A percentile compares a stretch with the other conserved stretches of the same genome.
phyloP scores from a whole-genome alignment of 2,888 invertebrate genomes.

The Acheta domesticus region DNA sequence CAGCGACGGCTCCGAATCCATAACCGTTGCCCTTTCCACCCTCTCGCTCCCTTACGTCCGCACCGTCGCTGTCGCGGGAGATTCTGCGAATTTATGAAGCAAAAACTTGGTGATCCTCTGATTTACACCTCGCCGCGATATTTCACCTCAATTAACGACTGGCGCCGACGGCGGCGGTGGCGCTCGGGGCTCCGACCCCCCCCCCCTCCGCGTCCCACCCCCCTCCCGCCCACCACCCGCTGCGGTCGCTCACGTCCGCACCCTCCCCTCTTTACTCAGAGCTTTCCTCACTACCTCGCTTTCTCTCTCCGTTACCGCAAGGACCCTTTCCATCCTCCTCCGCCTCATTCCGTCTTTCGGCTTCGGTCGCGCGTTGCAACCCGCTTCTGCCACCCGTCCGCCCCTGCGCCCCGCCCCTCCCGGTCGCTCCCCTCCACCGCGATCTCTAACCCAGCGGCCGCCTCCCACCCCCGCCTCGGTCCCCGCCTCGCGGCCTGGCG shows the following conservation, averaged over 20 bases:
- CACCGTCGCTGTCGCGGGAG: neutral
- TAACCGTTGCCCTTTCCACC: neutral
- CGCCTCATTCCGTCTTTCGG: too few relatives aligned
- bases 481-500: too few relatives aligned
- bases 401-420: too few relatives aligned
- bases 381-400: too few relatives aligned
- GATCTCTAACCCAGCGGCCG: too few relatives aligned
- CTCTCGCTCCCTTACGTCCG: neutral
- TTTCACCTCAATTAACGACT: conserved; percentile 9
- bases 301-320: too few relatives aligned
- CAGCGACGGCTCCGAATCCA: neutral
- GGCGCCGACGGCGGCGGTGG: neutral
- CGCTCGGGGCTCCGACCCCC: neutral
- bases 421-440: too few relatives aligned
- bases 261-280: too few relatives aligned
- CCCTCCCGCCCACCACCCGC: neutral
- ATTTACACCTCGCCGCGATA: neutral
- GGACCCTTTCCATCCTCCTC: too few relatives aligned
- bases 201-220: neutral
- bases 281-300: too few relatives aligned
- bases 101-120: neutral
- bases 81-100: neutral
- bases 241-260: neutral
- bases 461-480: too few relatives aligned
- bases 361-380: too few relatives aligned